These are phyloP conservation scores for Hystrix brachyura DNA, from an alignment of 2,113 vertebrate species.

Conservation along the genomic window DNA sequence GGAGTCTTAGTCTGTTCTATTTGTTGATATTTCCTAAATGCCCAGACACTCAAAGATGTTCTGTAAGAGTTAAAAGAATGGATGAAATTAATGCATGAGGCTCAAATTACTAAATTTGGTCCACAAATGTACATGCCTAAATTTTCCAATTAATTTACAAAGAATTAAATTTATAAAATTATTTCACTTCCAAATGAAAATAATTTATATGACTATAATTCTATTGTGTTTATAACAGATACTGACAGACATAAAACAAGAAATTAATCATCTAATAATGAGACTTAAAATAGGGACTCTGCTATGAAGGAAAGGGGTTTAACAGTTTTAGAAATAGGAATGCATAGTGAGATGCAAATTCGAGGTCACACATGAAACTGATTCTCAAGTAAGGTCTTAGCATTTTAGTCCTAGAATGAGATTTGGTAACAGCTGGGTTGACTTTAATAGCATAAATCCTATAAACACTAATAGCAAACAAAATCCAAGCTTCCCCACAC, in stretches of 20 bases:
- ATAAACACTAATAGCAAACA: slow-evolving; percentile 58
- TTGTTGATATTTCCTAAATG: not conserved
- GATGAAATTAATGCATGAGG: not conserved
- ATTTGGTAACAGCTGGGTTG: slow-evolving; percentile 34
- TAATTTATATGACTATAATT: not conserved
- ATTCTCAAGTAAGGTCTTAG: slow-evolving; percentile 32
- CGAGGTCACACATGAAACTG: not conserved
- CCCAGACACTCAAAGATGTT: not conserved
- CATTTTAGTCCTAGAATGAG: slow-evolving; percentile 53
- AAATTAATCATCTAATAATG: not conserved
- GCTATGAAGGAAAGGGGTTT: not conserved
- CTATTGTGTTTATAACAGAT: not conserved
- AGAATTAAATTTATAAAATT: not conserved
- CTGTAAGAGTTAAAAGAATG: not conserved
- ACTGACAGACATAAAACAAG: not conserved
- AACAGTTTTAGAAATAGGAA: not conserved
- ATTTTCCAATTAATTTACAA: not conserved
- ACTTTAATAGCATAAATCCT: slow-evolving; percentile 57
- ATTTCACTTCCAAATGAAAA: not conserved
- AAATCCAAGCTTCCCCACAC: not conserved
- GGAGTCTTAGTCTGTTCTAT: not conserved
- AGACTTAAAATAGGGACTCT: not conserved
- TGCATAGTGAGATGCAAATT: not conserved
- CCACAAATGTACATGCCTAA: not conserved
- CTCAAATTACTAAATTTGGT: not conserved